phyloP scores from a whole-genome alignment of 2,888 invertebrate genomes.

The Smittia sp. region DNA sequence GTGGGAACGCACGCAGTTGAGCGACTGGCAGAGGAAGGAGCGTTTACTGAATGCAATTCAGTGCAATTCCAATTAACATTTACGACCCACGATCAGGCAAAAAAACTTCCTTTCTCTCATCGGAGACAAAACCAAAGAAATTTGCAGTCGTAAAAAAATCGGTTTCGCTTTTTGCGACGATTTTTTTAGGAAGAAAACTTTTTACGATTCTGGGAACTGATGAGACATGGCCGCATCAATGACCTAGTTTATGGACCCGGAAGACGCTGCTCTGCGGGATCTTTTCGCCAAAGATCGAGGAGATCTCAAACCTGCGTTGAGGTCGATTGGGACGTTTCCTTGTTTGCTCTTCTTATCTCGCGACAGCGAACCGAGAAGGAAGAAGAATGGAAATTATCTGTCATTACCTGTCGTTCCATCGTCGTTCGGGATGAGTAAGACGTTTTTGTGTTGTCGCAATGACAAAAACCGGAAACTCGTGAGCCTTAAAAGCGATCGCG shows the following conservation, averaged over 20 bases:
- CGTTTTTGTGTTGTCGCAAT: too few species aligned
- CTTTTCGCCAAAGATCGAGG: not conserved
- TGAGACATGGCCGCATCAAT: too few species aligned
- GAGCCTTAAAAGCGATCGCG: not conserved
- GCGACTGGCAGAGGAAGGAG: not conserved
- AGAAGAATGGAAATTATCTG: not conserved
- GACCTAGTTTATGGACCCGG: not conserved
- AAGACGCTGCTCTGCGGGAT: not conserved
- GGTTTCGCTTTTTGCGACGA: too few species aligned
- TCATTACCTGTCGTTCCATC: not conserved
- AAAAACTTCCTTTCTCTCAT: not conserved
- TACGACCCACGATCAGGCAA: not conserved
- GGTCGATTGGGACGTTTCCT: not conserved
- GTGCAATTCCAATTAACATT: not conserved
- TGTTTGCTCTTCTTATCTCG: not conserved
- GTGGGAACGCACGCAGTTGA: not conserved
- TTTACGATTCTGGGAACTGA: too few species aligned
- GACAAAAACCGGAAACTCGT: conserved; percentile 5
- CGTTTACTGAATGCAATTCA: not conserved
- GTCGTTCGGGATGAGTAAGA: not conserved
- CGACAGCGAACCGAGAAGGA: not conserved
- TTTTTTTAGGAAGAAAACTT: too few species aligned
- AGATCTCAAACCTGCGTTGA: not conserved
- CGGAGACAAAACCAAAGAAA: not conserved
- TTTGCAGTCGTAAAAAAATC: too few species aligned